Evolutionary conservation across 2,797 vertebrate species (phyloP).

Genomic region (Cephalopachus bancanus): DNA sequence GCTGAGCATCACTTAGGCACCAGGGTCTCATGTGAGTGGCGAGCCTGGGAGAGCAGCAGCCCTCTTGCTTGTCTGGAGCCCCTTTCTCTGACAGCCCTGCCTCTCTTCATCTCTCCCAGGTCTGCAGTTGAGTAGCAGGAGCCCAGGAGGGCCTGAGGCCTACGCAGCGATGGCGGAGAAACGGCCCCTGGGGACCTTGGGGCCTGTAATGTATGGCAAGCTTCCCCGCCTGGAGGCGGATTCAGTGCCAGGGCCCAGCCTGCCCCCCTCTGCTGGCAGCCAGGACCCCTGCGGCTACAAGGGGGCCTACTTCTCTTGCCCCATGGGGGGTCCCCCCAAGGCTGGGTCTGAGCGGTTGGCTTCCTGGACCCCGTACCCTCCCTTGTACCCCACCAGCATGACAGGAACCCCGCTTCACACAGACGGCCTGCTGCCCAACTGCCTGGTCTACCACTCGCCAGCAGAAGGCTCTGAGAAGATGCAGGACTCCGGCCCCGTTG

Average conservation of each 20-base stretch:
- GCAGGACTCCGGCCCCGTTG: slow-evolving; percentile 80
- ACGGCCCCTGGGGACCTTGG: slow-evolving; percentile 85
- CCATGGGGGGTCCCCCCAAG: slow-evolving; percentile 86
- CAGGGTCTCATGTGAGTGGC: not conserved
- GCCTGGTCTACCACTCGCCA: slow-evolving; percentile 88
- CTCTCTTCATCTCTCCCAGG: slow-evolving; percentile 71
- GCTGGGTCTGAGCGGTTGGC: slow-evolving; percentile 79
- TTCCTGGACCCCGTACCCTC: slow-evolving; percentile 87
- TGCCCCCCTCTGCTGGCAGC: slow-evolving; percentile 84
- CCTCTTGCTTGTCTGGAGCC: not conserved
- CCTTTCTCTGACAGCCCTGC: not conserved
- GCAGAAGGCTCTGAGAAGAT: slow-evolving; percentile 84
- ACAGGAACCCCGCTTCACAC: slow-evolving; percentile 85
- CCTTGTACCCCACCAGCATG: slow-evolving; percentile 84
- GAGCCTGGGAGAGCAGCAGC: not conserved
- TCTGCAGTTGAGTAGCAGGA: slow-evolving; percentile 59
- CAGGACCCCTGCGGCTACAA: slow-evolving; percentile 88
- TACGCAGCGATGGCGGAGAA: slow-evolving; percentile 91
- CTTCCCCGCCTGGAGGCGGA: slow-evolving; percentile 90
- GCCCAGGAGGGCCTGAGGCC: slow-evolving; percentile 40
- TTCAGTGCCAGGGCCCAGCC: not conserved
- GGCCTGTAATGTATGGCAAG: slow-evolving; percentile 89
- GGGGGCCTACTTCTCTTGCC: slow-evolving; percentile 91
- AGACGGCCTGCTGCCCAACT: slow-evolving; percentile 85
- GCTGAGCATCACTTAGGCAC: not conserved